These are phyloP conservation scores for Chrysocyon brachyurus DNA, from an alignment of 2,797 vertebrate genomes.

Conservation along the genomic window DNA sequence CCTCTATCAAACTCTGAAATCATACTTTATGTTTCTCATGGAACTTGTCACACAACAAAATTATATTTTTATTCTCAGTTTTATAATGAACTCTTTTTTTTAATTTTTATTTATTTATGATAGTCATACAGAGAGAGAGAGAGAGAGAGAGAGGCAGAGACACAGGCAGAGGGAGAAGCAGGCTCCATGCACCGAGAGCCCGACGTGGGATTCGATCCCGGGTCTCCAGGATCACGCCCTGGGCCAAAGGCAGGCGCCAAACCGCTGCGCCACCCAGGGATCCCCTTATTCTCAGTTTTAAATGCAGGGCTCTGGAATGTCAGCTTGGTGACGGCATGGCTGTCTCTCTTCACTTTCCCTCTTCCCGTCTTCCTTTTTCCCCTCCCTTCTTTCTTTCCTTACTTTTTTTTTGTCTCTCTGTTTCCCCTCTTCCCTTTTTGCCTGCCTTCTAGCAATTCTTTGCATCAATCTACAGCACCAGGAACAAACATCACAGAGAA, in stretches of 20 bases:
- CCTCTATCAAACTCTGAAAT: not conserved
- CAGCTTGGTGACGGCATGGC: not conserved
- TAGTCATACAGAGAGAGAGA: too few species aligned
- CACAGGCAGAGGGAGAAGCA: too few species aligned
- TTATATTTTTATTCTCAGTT: not conserved
- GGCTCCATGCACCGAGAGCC: too few species aligned
- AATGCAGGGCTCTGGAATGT: not conserved
- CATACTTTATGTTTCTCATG: not conserved
- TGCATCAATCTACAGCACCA: not conserved
- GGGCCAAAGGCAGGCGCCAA: too few species aligned
- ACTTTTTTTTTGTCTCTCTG: not conserved
- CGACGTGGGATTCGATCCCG: too few species aligned
- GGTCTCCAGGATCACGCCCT: too few species aligned
- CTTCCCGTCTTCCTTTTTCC: not conserved
- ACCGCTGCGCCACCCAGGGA: too few species aligned
- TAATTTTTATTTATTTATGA: too few species aligned
- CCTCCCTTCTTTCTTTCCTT: not conserved
- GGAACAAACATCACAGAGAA: not conserved
- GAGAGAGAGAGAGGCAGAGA: too few species aligned
- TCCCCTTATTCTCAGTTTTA: not conserved
- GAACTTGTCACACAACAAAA: not conserved
- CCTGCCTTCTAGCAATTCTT: not conserved
- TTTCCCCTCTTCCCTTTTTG: not conserved
- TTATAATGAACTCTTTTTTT: too few species aligned
- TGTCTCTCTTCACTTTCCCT: not conserved